phyloP scores from a whole-genome alignment of 2,888 invertebrate genomes.

The Microplitis deprimator region DNA sequence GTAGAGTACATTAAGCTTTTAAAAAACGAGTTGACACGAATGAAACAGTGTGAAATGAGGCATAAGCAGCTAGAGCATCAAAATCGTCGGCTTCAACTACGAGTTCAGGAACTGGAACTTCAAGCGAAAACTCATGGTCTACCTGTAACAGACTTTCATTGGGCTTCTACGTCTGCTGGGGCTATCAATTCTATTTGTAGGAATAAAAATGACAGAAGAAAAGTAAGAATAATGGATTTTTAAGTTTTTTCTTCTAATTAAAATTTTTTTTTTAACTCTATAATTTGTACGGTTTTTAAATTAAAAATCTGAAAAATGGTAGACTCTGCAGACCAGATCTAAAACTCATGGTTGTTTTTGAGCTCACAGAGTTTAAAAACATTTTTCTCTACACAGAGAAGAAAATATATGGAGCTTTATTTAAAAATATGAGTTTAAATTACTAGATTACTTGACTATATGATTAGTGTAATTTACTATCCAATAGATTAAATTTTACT shows the following conservation, averaged over 20 bases:
- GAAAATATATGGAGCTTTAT: no score
- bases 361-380: no score
- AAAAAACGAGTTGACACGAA: constrained; percentile 79
- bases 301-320: no score
- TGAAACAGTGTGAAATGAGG: constrained; percentile 83
- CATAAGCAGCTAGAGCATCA: constrained; percentile 87
- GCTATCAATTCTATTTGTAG: constrained; percentile 61
- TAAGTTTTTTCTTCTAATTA: constrained; percentile 10
- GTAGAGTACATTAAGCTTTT: constrained; percentile 96
- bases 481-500: no score
- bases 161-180: constrained; percentile 68
- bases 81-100: constrained; percentile 85
- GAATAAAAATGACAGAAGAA: constrained; percentile 64
- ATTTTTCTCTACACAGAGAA: no score
- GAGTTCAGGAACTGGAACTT: constrained; percentile 87
- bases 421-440: no score
- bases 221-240: constrained; percentile 53
- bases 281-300: neutral
- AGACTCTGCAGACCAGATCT: no score
- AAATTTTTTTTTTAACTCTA: neutral
- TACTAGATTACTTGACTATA: no score
- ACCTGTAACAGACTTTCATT: constrained; percentile 77
- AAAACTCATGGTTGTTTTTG: no score
- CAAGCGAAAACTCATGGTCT: constrained; percentile 84
- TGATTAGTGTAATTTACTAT: no score